Evolutionary conservation across 1,140 invertebrate species (phyloP).

Genomic region (Aporrectodea caliginosa): DNA sequence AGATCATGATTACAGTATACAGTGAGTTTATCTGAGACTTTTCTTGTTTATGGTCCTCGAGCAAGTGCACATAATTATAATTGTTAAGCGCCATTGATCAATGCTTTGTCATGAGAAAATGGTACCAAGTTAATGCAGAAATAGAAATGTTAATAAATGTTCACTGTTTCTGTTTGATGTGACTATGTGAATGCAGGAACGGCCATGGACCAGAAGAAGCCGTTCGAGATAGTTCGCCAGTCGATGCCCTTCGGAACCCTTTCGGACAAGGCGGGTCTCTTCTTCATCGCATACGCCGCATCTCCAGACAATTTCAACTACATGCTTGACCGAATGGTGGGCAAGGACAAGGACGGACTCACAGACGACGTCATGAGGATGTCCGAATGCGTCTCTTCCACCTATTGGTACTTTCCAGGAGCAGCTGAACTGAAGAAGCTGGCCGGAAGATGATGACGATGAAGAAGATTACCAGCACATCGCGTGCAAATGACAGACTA

Average conservation of each 20-base stretch:
- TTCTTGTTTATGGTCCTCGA: too few species aligned
- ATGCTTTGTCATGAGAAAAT: too few species aligned
- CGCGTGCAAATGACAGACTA: too few species aligned
- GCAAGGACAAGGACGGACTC: conserved; percentile 39
- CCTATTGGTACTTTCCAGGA: conserved; percentile 55
- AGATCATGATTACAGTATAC: too few species aligned
- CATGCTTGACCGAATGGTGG: conserved; percentile 53
- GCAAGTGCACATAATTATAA: too few species aligned
- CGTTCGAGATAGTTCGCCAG: conserved; percentile 48
- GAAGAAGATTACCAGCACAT: too few species aligned
- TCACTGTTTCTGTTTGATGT: too few species aligned
- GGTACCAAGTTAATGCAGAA: too few species aligned
- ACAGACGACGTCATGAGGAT: conserved; percentile 51
- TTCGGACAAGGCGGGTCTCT: conserved; percentile 43
- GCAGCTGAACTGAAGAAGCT: conserved; percentile 43
- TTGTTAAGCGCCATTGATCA: too few species aligned
- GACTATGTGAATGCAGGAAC: conserved; percentile 46
- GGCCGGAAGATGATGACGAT: background rate
- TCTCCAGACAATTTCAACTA: conserved; percentile 45
- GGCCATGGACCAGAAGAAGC: conserved; percentile 42
- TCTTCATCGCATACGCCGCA: conserved; percentile 51
- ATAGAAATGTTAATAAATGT: too few species aligned
- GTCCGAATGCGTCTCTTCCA: conserved; percentile 46
- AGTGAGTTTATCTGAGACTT: too few species aligned
- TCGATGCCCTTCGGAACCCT: conserved; percentile 48